A percentile compares a stretch with the other conserved stretches of the same genome.
Conservation (phyloP, 2,888 invertebrate genomes). For the Diachrysia chrysitis region DNA sequence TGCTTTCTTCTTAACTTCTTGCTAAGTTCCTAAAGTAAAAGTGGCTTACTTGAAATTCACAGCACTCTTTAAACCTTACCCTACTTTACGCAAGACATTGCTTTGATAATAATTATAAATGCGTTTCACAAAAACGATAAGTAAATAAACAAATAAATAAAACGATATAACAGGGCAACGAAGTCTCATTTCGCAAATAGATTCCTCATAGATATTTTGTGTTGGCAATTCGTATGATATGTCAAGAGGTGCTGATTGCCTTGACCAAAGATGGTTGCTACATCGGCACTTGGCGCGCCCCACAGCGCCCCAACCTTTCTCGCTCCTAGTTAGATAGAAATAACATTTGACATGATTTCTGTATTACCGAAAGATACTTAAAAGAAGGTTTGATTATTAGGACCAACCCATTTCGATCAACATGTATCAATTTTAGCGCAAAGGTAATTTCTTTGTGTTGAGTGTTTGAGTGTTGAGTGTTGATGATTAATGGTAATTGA, state of each 20-base stretch:
- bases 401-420: not conserved
- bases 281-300: slow-evolving; percentile 21
- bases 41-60: not conserved
- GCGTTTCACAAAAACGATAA: slow-evolving; percentile 31
- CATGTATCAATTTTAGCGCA: too few species aligned
- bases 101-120: slow-evolving; percentile 20
- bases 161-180: slow-evolving; percentile 22
- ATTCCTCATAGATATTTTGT: slow-evolving; percentile 48
- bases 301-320: slow-evolving; percentile 39
- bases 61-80: not conserved
- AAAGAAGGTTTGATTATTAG: not conserved
- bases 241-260: slow-evolving; percentile 59
- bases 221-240: slow-evolving; percentile 57
- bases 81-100: not conserved
- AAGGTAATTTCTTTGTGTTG: too few species aligned
- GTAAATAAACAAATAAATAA: too few species aligned
- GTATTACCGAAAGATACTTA: not conserved
- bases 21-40: too few species aligned
- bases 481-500: too few species aligned
- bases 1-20: too few species aligned
- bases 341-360: not conserved
- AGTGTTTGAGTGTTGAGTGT: too few species aligned
- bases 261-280: slow-evolving; percentile 57
- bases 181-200: slow-evolving; percentile 55
- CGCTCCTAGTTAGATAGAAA: slow-evolving; percentile 18